Evolutionary conservation across 2,888 invertebrate genomes (phyloP).

Genomic region (Leucophenga maculata): DNA sequence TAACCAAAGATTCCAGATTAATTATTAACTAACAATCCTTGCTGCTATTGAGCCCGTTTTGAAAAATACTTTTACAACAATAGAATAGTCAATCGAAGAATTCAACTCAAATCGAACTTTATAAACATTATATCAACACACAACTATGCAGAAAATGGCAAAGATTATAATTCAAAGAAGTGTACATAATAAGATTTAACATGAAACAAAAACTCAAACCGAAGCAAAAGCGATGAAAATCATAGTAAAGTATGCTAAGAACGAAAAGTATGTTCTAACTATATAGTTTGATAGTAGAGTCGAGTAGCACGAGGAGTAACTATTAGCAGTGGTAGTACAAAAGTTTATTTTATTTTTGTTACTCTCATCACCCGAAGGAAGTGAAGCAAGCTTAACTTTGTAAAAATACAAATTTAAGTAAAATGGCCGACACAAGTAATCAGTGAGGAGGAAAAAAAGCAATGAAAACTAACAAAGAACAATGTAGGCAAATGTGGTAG

Average conservation of each 20-base stretch:
- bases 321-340: not conserved
- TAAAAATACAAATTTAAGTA: constrained; percentile 22
- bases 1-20: no score
- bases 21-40: no score
- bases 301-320: not conserved
- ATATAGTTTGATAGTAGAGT: not conserved
- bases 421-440: constrained; percentile 23
- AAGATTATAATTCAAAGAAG: constrained; percentile 19
- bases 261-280: not conserved
- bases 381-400: constrained; percentile 22
- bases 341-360: no score
- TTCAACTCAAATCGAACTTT: constrained; percentile 42
- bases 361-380: not conserved
- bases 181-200: constrained; percentile 18
- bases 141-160: constrained; percentile 3
- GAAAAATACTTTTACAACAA: no score
- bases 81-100: constrained; percentile 60
- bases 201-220: not conserved
- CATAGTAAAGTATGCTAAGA: not conserved
- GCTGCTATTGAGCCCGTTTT: no score
- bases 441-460: constrained; percentile 2
- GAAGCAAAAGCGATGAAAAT: not conserved
- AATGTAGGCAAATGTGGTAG: no score
- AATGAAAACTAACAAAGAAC: not conserved
- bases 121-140: no score